Conservation (phyloP, 2,113 vertebrate genomes). For the Amblyopsis rosae region DNA sequence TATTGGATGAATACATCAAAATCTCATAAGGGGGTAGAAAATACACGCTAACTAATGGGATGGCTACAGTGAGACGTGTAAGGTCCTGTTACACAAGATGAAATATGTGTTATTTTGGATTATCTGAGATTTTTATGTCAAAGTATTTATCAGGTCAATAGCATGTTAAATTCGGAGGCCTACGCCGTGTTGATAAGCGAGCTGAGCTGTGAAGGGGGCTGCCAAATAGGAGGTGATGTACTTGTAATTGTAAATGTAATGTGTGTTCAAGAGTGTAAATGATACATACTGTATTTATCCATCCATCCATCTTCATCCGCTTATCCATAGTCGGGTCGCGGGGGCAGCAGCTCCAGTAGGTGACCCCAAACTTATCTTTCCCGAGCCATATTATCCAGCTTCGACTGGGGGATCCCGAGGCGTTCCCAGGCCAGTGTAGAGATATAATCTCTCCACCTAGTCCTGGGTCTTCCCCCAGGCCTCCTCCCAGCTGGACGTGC, state of each 20-base stretch:
- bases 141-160: conserved; percentile 45
- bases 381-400: too few species aligned
- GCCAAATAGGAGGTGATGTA: conserved; percentile 40
- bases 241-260: conserved; percentile 34
- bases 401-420: too few species aligned
- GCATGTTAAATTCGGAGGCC: conserved; percentile 29
- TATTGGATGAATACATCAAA: conserved; percentile 4
- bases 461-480: too few species aligned
- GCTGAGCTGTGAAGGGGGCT: conserved; percentile 28
- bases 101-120: conserved; percentile 38
- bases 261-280: background rate
- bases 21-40: background rate
- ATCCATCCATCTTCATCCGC: too few species aligned
- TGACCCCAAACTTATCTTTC: too few species aligned
- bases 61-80: conserved; percentile 15
- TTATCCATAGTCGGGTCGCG: too few species aligned
- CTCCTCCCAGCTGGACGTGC: too few species aligned
- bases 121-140: conserved; percentile 24
- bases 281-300: too few species aligned
- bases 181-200: conserved; percentile 16
- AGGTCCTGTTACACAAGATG: conserved; percentile 30
- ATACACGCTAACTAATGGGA: conserved; percentile 3
- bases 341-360: too few species aligned
- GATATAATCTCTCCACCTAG: too few species aligned
- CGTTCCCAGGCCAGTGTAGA: too few species aligned